Conservation (phyloP, 2,888 invertebrate species). For the Drosophila putrida region DNA sequence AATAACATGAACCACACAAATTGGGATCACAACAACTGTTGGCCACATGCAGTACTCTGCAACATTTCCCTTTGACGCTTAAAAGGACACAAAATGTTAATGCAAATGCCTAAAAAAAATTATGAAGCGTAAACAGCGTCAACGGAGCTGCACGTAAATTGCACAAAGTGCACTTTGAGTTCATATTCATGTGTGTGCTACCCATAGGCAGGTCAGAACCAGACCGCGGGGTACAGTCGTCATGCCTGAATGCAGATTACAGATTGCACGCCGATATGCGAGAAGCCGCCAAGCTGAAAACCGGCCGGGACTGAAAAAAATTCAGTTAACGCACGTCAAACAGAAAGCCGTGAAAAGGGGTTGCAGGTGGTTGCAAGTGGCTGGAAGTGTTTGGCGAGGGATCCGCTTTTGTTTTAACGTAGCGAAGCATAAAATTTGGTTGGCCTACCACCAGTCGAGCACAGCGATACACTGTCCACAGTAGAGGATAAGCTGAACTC, state of each 20-base stretch:
- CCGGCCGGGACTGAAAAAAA: constrained; percentile 39
- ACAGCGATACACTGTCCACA: constrained; percentile 40
- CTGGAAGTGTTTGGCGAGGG: not conserved
- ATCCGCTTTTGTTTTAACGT: constrained; percentile 59
- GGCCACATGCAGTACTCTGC: constrained; percentile 8
- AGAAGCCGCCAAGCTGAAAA: constrained; percentile 41
- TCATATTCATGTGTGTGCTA: constrained; percentile 23
- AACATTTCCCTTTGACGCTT: not conserved
- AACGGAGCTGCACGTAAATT: constrained; percentile 48
- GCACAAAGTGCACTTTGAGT: constrained; percentile 40
- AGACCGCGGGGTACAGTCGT: constrained; percentile 27
- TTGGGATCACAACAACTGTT: constrained; percentile 28
- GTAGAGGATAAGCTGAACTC: constrained; percentile 37
- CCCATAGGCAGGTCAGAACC: constrained; percentile 2
- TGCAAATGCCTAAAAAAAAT: constrained; percentile 53
- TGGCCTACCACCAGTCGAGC: constrained; percentile 62
- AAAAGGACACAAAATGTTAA: constrained; percentile 46
- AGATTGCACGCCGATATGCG: constrained; percentile 70
- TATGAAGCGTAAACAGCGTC: constrained; percentile 60
- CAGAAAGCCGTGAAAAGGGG: constrained; percentile 44
- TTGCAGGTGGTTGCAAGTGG: constrained; percentile 42
- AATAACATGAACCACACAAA: constrained; percentile 34
- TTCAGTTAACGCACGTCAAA: constrained; percentile 52
- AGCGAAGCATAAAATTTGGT: constrained; percentile 74
- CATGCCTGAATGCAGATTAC: constrained; percentile 65